A percentile compares a stretch with the other conserved stretches of the same genome.
Conservation (phyloP, 2,113 vertebrate genomes). For the Odontesthes bonariensis region DNA sequence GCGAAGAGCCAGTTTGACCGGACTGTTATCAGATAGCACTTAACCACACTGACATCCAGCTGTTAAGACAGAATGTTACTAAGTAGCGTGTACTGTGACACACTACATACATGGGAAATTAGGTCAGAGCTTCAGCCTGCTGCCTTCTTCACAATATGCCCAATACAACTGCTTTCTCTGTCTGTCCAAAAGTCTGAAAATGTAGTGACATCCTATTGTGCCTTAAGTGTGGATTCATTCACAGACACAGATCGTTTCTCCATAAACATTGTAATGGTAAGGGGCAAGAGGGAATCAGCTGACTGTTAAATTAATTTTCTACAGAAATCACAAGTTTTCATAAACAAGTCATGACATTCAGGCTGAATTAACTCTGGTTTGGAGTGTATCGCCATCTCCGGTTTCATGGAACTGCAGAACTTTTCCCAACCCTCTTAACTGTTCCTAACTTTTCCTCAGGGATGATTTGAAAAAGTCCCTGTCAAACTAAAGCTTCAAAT, state of each 20-base stretch:
- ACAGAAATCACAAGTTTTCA: constrained; percentile 25
- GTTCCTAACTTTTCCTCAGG: too few relatives aligned
- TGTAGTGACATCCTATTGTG: background rate
- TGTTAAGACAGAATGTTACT: background rate
- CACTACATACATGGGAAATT: background rate
- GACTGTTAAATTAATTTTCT: constrained; percentile 24
- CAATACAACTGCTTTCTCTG: background rate
- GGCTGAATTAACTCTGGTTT: constrained; percentile 8
- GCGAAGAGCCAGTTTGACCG: background rate
- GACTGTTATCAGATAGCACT: constrained; percentile 5
- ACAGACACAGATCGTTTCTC: background rate
- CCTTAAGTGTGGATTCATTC: background rate
- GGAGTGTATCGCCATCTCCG: background rate
- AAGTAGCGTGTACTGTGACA: too few relatives aligned
- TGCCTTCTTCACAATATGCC: too few relatives aligned
- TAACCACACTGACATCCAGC: constrained; percentile 1
- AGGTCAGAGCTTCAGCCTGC: constrained; percentile 9
- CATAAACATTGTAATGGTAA: background rate
- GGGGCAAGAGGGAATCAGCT: background rate
- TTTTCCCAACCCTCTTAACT: too few relatives aligned
- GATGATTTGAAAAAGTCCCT: too few relatives aligned
- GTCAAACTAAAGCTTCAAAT: too few relatives aligned
- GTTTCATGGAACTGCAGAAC: background rate
- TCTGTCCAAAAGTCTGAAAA: background rate
- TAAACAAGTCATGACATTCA: constrained; percentile 5